Base-by-base conservation (phyloP, 2,888 invertebrate genomes). In the Ophraella communa region DNA sequence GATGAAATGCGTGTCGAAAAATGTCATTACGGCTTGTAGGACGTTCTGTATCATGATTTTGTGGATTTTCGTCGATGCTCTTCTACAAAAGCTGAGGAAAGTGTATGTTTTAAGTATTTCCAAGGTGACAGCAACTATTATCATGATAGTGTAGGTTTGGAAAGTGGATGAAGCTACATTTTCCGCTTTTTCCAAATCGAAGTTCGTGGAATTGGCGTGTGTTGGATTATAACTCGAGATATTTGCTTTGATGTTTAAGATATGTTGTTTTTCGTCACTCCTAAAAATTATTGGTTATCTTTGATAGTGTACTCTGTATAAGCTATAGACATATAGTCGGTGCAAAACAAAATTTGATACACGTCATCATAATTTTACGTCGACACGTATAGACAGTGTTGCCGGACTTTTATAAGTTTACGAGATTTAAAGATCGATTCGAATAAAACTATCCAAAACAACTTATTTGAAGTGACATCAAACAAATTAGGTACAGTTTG, bases 81-180 rank as follows among this genome's bases (percentile, higher is more conserved):
- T 17, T 91, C 89, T 57, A 92, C 94, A 1, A 91, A 91, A 83
- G 94, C 92, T 62, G 91, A 83, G 68, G 90, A 91, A 0, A 90
- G 92, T 39, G 44, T 71, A 74, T 3, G 70, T 66, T 65, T 70
- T 62, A 8, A 65, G 54, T 17, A 75, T 54, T 17, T 65, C 61
- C 8, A 73, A 47, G 20, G 60, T 4, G 33, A 63, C 56, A n/a
- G 70, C 58, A 2, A 61, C 39, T 3, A 54, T 14, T 35, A 75
- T 53, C 67, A 71, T 68, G n/a, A 68, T 51, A 0, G 75, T 69
- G 59, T 72, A 74, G 0, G 71, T 51, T 58, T 61, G 55, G 20
- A 72, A 67, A n/a, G 71, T 71, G 4, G 56, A 64, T n/a, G 58
- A 39, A 7, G 64, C 61, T 27, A 64, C 62, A 30, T 57, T 49